phyloP scores from a whole-genome alignment of 1,140 invertebrate species.

The Lanistes nyassanus region DNA sequence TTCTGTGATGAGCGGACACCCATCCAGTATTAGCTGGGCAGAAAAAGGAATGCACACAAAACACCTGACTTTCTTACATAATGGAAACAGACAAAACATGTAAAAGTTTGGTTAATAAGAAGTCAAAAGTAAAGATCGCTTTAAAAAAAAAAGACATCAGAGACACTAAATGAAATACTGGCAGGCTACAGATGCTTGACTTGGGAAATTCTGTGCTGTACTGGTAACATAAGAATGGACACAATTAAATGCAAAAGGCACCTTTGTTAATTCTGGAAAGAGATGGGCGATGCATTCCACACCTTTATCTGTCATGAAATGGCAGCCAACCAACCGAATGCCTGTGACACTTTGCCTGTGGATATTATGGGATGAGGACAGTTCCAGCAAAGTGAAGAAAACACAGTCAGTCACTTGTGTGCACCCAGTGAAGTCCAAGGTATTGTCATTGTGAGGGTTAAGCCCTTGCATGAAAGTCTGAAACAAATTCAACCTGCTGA shows the following conservation, averaged over 20 bases:
- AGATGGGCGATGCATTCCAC: not conserved
- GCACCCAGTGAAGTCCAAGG: conserved; percentile 14
- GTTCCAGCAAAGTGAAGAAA: not conserved
- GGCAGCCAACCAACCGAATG: conserved; percentile 10
- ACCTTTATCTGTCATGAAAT: conserved; percentile 17
- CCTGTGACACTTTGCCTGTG: not conserved
- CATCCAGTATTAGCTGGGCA: conserved; percentile 9
- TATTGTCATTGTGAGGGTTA: conserved; percentile 2
- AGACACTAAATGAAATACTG: too few species aligned
- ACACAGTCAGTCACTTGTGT: conserved; percentile 15
- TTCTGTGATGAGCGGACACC: conserved; percentile 11
- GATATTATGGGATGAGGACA: not conserved
- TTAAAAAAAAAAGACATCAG: too few species aligned
- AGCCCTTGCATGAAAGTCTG: not conserved
- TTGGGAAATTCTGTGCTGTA: too few species aligned
- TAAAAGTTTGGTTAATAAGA: too few species aligned
- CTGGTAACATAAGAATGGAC: too few species aligned
- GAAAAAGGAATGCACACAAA: not conserved
- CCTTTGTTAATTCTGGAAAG: conserved; percentile 12
- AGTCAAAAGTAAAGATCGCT: too few species aligned
- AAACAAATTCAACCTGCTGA: not conserved
- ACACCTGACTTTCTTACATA: not conserved
- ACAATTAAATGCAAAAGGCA: not conserved
- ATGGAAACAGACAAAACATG: too few species aligned
- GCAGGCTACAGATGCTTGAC: too few species aligned